Percentiles rank a stretch among this genome's conserved stretches.
Conservation (phyloP, 2,113 vertebrate species). For the Syngnathus floridae region DNA sequence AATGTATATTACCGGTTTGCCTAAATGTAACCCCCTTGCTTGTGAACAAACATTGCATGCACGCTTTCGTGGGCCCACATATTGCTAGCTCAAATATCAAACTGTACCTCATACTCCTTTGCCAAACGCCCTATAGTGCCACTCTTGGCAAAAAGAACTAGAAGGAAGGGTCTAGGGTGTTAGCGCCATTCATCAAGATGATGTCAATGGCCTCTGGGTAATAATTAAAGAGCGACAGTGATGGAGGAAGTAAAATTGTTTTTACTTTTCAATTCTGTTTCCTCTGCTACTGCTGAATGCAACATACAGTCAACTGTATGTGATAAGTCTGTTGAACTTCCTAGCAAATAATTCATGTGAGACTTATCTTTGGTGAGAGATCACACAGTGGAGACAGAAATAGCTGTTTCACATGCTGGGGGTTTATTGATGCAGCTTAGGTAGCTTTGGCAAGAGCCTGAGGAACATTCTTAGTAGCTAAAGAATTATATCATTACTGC, state of each 20-base stretch:
- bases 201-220: constrained; percentile 20
- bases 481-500: constrained; percentile 26
- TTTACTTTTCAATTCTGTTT: not conserved
- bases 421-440: constrained; percentile 23
- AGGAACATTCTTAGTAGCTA: constrained; percentile 14
- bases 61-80: not conserved
- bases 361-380: constrained; percentile 12
- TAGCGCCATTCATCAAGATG: constrained; percentile 23
- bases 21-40: constrained; percentile 10
- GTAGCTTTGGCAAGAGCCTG: constrained; percentile 32
- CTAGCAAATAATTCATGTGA: constrained; percentile 12
- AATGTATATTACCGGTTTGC: constrained; percentile 16
- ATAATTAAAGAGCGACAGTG: constrained; percentile 13
- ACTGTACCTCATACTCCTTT: not conserved
- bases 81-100: not conserved
- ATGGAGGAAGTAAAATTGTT: not conserved
- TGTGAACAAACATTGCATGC: not conserved
- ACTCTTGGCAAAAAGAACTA: constrained; percentile 7
- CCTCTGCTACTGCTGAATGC: constrained; percentile 1
- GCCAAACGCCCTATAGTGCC: constrained; percentile 3
- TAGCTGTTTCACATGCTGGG: constrained; percentile 14
- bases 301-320: not conserved
- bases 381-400: constrained; percentile 8
- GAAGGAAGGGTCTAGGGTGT: constrained; percentile 9
- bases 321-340: constrained; percentile 15